Base-by-base conservation (phyloP, 2,113 vertebrate genomes). In the Ochotona curzoniae region DNA sequence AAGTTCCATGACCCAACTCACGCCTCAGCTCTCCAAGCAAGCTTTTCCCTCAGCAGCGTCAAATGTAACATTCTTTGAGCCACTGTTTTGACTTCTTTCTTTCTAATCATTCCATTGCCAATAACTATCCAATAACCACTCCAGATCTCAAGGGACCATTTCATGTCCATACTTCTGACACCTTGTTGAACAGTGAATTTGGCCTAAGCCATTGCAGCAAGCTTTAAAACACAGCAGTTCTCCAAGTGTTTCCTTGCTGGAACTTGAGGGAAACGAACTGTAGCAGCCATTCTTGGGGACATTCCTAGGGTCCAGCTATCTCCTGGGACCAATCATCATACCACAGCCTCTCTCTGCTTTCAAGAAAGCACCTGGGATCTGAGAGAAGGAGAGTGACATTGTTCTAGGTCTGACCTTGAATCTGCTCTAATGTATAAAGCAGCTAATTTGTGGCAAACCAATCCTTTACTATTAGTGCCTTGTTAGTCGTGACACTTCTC, bases 401-500 rank as follows among this genome's bases (percentile, higher is more conserved):
- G 60, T 47, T 87, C 84, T 32, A 89, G 20, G 13, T 67, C 63
- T 69, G 93, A 95, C 94, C 96, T 97, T 96, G 95, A 95, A 71
- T 79, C 26, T n/a, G 69, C 25, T 32, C 57, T 87, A 70, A 75
- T 28, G 61, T 70, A 81, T 35, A 69, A 64, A 95, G 71, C 71
- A 91, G 95, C 92, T 93, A 54, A 89, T 91, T 71, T 92, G 66
- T 26, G 17, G 90, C 87, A 89, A 78, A 91, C 87, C 67, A 60
- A 89, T 83, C 26, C 87, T 91, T 89, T 60, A 83, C 61, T 81
- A 63, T 91, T 87, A 91, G 49, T 18, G 54, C 20, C 69, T 92
- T 79, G 67, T 94, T 95, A 66, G 78, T 84, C 66, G 95, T 63
- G 87, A 90, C 35, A 60, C 70, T 67, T 85, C 11, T 87, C 84